Evolutionary conservation across 2,888 invertebrate genomes (phyloP), one percentile per base, ranked within the genome.

Genomic region (Augiades crinisus): DNA sequence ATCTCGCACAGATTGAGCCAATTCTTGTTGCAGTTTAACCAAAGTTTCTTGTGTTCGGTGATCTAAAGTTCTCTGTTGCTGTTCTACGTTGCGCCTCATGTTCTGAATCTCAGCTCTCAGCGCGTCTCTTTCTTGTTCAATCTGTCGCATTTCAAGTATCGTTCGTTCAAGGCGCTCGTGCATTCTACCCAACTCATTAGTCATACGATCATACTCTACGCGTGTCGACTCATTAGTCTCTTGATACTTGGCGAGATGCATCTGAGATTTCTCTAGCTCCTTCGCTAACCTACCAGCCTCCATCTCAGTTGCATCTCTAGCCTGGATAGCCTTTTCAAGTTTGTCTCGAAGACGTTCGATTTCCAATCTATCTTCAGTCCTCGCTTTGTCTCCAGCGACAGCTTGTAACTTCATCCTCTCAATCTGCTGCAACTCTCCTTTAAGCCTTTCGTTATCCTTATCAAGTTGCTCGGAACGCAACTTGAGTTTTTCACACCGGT

Each of bases 311-410:
- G 95, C 93, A 70, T 96, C 96, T 64, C 96, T 91, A 0, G 94
- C 93, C 71, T 94, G 93, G 57, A 96, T 92, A 8, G 96, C 95
- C 80, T 96, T 96, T 70, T 97, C 97, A 47, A 96, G 90, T 75
- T 96, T 95, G 64, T 97, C 96, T 62, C 96, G 93, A 51, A 96
- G 88, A 62, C 96, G 92, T 77, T 97, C 96, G 51, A 96, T 93
- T 86, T 97, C 97, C 63, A 94, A 92, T 64, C 93, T 91, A 67
- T 93, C 95, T 67, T 93, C 92, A 37, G 92, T 92, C 61, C 92
- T 84, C 14, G 92, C 91, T 68, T 93, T 92, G 59, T 93, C 93
- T 13, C 92, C 92, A 16, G 92, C 90, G 58, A 92, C 83, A 45
- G 84, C 92, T 81, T 95, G 95, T 50, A 94, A 86, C 64, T 94